Evolutionary conservation across 1,140 invertebrate species (phyloP).

Genomic region (Lucilia sericata): DNA sequence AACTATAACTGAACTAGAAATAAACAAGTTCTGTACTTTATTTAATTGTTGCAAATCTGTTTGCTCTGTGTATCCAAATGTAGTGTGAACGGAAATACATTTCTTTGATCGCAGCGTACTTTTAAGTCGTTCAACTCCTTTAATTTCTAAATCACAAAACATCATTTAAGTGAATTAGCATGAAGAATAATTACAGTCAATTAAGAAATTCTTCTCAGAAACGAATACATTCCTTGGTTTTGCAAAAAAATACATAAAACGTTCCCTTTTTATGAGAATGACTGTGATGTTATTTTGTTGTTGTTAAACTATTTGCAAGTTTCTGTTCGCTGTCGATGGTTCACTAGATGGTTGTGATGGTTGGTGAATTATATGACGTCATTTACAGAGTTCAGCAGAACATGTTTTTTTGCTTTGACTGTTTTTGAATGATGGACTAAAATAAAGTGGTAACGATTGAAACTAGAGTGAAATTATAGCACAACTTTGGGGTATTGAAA

Average conservation of each 20-base stretch:
- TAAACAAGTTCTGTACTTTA: too few species aligned
- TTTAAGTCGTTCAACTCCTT: neutral
- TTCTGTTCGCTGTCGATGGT: neutral
- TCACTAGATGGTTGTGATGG: neutral
- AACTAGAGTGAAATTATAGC: conserved; percentile 18
- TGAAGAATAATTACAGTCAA: neutral
- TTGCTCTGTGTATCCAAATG: too few species aligned
- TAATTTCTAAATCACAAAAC: neutral
- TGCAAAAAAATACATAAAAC: neutral
- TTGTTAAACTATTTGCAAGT: neutral
- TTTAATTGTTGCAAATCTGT: too few species aligned
- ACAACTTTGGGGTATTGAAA: neutral
- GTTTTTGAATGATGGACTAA: conserved; percentile 43
- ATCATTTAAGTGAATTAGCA: neutral
- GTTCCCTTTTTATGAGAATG: conserved; percentile 5
- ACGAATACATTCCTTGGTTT: neutral
- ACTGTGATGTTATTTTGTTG: conserved; percentile 26
- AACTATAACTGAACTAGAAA: too few species aligned
- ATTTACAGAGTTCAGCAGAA: conserved; percentile 15
- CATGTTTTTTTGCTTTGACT: conserved; percentile 16
- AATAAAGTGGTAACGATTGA: conserved; percentile 41
- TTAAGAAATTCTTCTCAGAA: neutral
- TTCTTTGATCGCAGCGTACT: neutral
- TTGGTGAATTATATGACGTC: conserved; percentile 37
- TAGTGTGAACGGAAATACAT: neutral